These are phyloP conservation scores for Pomatostomus ruficeps DNA, from an alignment of 2,113 vertebrate species.

Conservation along the genomic window DNA sequence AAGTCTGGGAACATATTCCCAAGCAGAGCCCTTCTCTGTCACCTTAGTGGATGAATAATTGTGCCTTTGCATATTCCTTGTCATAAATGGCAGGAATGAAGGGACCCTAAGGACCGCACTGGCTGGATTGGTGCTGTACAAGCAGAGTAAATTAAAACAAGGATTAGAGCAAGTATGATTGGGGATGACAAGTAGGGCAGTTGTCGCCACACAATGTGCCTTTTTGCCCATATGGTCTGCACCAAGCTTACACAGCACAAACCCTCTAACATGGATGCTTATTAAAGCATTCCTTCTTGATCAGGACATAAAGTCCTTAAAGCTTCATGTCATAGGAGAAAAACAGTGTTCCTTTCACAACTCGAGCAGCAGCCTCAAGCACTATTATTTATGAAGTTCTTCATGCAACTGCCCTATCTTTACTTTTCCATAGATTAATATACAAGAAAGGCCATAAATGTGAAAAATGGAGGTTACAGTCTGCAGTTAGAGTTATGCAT, in stretches of 20 bases:
- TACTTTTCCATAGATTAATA: not conserved
- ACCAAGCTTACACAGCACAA: conserved; percentile 70
- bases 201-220: conserved; percentile 75
- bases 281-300: conserved; percentile 70
- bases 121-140: conserved; percentile 82
- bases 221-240: conserved; percentile 87
- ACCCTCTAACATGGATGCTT: conserved; percentile 62
- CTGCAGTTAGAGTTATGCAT: not conserved
- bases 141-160: conserved; percentile 95
- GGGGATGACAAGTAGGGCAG: conserved; percentile 89
- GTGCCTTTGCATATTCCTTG: conserved; percentile 92
- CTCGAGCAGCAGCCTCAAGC: conserved; percentile 27
- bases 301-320: conserved; percentile 62
- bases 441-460: not conserved
- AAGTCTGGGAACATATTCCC: conserved; percentile 80
- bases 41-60: conserved; percentile 91
- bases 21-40: conserved; percentile 85
- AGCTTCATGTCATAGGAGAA: conserved; percentile 48
- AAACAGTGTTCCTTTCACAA: conserved; percentile 37
- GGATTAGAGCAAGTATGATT: conserved; percentile 88
- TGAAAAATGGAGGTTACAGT: not conserved
- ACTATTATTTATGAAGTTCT: conserved; percentile 25
- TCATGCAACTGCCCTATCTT: not conserved
- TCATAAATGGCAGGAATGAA: conserved; percentile 89
- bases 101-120: conserved; percentile 88